phyloP scores from a whole-genome alignment of 2,113 vertebrate genomes.

The Crotalus tigris region DNA sequence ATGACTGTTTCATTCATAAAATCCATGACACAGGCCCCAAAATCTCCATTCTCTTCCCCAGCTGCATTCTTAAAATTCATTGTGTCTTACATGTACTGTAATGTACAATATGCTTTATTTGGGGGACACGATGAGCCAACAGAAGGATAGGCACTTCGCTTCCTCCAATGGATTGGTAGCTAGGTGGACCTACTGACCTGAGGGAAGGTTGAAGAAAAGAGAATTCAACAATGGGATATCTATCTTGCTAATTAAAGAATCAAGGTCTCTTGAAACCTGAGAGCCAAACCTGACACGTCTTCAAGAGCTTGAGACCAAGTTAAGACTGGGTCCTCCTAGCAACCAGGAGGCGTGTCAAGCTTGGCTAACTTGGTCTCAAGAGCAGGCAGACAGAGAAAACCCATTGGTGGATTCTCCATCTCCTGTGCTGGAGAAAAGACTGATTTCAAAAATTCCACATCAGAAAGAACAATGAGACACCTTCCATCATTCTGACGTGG shows the following conservation, averaged over 20 bases:
- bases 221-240: too few relatives aligned
- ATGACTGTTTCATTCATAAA: not conserved
- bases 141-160: not conserved
- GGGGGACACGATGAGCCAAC: not conserved
- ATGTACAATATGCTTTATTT: not conserved
- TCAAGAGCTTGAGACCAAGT: too few relatives aligned
- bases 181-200: too few relatives aligned
- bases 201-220: too few relatives aligned
- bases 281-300: too few relatives aligned
- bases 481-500: not conserved
- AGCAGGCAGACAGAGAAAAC: too few relatives aligned
- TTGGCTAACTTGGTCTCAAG: too few relatives aligned
- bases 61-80: not conserved
- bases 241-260: too few relatives aligned
- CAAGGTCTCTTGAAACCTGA: too few relatives aligned
- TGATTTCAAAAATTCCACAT: not conserved
- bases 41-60: not conserved
- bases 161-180: not conserved
- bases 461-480: not conserved
- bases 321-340: too few relatives aligned
- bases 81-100: not conserved
- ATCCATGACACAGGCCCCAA: not conserved
- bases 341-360: too few relatives aligned
- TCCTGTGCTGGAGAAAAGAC: not conserved
- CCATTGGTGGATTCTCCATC: too few relatives aligned